These are phyloP conservation scores for Aphelenchoides avenae DNA, from an alignment of 1,140 invertebrate genomes.

Conservation along the genomic window DNA sequence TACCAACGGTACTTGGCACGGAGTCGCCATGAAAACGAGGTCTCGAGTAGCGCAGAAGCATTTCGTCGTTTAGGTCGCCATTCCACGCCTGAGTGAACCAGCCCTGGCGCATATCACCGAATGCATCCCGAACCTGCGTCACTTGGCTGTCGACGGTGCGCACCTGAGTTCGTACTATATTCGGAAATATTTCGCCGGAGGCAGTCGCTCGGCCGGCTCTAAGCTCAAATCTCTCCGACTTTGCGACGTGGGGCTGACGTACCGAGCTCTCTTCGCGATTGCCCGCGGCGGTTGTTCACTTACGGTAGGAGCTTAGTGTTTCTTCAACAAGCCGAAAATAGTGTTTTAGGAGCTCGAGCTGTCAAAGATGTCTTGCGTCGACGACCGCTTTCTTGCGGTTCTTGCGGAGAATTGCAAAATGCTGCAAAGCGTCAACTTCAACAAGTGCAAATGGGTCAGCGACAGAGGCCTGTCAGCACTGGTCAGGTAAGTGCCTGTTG, in stretches of 20 bases:
- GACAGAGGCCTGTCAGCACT: constrained; percentile 53
- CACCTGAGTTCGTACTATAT: constrained; percentile 43
- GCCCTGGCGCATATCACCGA: constrained; percentile 37
- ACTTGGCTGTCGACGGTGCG: constrained; percentile 49
- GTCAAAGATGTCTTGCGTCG: constrained; percentile 50
- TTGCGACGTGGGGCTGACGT: constrained; percentile 49
- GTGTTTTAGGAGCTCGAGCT: constrained; percentile 47
- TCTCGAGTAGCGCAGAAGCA: no score
- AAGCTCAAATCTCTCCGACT: constrained; percentile 45
- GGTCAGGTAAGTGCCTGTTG: constrained; percentile 25
- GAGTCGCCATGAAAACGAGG: no score
- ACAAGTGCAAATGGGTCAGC: constrained; percentile 55
- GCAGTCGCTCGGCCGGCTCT: constrained; percentile 15
- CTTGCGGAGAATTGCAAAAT: constrained; percentile 53
- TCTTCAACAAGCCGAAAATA: constrained; percentile 13
- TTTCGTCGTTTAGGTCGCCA: no score
- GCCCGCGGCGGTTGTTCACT: constrained; percentile 46
- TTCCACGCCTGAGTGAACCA: constrained; percentile 47
- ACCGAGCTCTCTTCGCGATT: constrained; percentile 54
- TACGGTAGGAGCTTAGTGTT: constrained; percentile 18
- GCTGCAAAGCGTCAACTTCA: constrained; percentile 50
- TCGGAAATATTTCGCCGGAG: constrained; percentile 39
- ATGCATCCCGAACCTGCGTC: constrained; percentile 35
- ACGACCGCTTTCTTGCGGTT: constrained; percentile 51
- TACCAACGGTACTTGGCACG: no score